Base-by-base conservation (phyloP, 2,797 vertebrate species). In the Harpagifer antarcticus region DNA sequence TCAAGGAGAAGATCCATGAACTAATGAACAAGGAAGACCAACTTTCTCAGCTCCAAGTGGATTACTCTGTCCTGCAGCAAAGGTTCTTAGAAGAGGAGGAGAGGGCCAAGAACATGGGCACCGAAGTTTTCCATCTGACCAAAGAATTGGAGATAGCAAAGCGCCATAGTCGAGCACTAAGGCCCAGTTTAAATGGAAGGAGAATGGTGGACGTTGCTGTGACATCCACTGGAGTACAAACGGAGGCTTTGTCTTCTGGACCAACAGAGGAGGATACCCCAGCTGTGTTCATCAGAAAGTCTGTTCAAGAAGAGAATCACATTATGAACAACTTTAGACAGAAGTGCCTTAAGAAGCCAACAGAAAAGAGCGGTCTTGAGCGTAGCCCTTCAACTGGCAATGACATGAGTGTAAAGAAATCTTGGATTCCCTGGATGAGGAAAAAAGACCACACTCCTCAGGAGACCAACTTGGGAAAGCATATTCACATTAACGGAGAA, bases 11-110 rank as follows among this genome's bases (percentile, higher is more conserved):
- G 90, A 97, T 99, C 69, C 98, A 99, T 45, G 97, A 99, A 72
- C 87, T 99, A 56, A 99, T 99, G 98, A 96, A 98, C 91, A 99
- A 99, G 88, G 98, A 99, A 91, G 98, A 99, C 79, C 97, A 97
- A 82, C 96, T 99, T 55, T 98, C 98, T 84, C 98, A 99, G 89
- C 93, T 99, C 53, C 97, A 99, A 83, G 97, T 98, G 0, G 97
- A 99, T 86, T 99, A 97, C 85, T 96, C 98, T 0, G 87, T 98
- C 58, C 93, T 99, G 62, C 96, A 99, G 81, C 97, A 98, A 77
- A 95, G 95, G 63, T 98, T 98, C 83, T 88, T 98, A 82, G 97
- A 98, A 81, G 97, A 99, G 82, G 97, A 99, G 84, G 97, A 94
- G 69, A 98, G 96, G 89, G 97, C 96, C 82, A 98, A 97, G 88